Percentiles rank a stretch among this genome's conserved stretches.
Evolutionary conservation across 2,797 vertebrate species (phyloP).

Genomic region (Percopsis omiscomaycus): DNA sequence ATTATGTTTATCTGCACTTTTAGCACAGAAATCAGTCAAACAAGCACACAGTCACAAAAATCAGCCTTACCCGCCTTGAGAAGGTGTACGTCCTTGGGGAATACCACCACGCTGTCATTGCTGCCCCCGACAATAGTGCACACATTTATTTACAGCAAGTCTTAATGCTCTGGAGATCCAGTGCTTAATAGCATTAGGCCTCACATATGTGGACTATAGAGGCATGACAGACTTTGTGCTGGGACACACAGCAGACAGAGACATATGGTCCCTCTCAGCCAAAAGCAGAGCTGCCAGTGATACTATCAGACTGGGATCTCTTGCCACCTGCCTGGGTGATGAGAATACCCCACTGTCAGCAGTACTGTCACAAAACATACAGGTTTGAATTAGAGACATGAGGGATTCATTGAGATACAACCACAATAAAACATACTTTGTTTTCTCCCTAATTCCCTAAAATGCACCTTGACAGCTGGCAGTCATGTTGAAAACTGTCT

Average conservation of each 20-base stretch:
- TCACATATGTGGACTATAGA: constrained; percentile 44
- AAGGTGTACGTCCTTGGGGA: constrained; percentile 47
- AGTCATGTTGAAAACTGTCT: neutral
- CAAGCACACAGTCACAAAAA: neutral
- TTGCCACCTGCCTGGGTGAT: constrained; percentile 53
- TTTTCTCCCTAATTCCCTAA: neutral
- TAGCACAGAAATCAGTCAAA: no score
- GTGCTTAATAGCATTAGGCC: constrained; percentile 45
- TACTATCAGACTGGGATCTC: constrained; percentile 51
- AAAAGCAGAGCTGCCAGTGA: constrained; percentile 45
- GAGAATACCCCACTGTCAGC: constrained; percentile 28
- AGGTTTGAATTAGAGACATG: constrained; percentile 10
- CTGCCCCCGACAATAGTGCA: constrained; percentile 14
- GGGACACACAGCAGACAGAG: constrained; percentile 41
- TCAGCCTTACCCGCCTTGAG: constrained; percentile 33
- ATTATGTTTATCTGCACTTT: no score
- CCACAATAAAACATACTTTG: neutral
- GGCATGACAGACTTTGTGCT: constrained; percentile 44
- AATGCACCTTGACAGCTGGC: neutral
- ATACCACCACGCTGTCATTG: constrained; percentile 50
- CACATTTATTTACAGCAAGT: constrained; percentile 21
- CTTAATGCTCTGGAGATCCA: constrained; percentile 19
- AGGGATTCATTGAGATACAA: no score
- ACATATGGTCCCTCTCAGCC: constrained; percentile 65
- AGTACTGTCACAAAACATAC: constrained; percentile 19